Conservation (phyloP, 2,113 vertebrate genomes). For the Triplophysa tibetana region DNA sequence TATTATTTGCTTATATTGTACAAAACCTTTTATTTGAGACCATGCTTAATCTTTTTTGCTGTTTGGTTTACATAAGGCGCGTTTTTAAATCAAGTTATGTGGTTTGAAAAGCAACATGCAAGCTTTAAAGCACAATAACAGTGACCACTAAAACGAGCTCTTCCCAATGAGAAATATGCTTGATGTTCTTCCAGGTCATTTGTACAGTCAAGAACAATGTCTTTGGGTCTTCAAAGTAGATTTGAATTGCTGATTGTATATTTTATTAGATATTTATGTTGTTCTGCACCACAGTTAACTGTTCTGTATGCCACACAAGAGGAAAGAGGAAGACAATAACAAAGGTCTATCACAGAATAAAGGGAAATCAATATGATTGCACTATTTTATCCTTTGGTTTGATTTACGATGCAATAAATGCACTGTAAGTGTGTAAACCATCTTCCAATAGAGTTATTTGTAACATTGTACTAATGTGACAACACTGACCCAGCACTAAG, state of each 20-base stretch:
- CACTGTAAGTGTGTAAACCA: slow-evolving; percentile 66
- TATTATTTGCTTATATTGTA: slow-evolving; percentile 36
- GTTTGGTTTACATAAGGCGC: neutral
- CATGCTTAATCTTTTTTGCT: slow-evolving; percentile 43
- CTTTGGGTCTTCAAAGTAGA: slow-evolving; percentile 69
- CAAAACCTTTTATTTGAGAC: slow-evolving; percentile 49
- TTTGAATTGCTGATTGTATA: slow-evolving; percentile 58
- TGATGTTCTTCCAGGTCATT: slow-evolving; percentile 44
- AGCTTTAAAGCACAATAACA: slow-evolving; percentile 45
- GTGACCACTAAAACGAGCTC: slow-evolving; percentile 37
- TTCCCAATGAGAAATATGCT: slow-evolving; percentile 59
- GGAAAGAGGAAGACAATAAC: slow-evolving; percentile 61
- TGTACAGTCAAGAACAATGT: slow-evolving; percentile 44
- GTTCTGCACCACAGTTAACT: slow-evolving; percentile 62
- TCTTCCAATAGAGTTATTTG: slow-evolving; percentile 54
- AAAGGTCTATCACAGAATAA: slow-evolving; percentile 63
- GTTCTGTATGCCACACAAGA: slow-evolving; percentile 78
- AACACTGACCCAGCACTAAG: slow-evolving; percentile 42
- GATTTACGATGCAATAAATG: slow-evolving; percentile 77
- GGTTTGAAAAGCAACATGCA: slow-evolving; percentile 41
- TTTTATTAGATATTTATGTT: slow-evolving; percentile 52
- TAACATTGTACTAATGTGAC: slow-evolving; percentile 56
- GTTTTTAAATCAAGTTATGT: neutral
- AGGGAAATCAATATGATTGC: slow-evolving; percentile 69
- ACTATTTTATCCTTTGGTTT: slow-evolving; percentile 67